These are phyloP conservation scores for Drosophila rhopaloa DNA, from an alignment of 1,140 invertebrate genomes.

Conservation along the genomic window DNA sequence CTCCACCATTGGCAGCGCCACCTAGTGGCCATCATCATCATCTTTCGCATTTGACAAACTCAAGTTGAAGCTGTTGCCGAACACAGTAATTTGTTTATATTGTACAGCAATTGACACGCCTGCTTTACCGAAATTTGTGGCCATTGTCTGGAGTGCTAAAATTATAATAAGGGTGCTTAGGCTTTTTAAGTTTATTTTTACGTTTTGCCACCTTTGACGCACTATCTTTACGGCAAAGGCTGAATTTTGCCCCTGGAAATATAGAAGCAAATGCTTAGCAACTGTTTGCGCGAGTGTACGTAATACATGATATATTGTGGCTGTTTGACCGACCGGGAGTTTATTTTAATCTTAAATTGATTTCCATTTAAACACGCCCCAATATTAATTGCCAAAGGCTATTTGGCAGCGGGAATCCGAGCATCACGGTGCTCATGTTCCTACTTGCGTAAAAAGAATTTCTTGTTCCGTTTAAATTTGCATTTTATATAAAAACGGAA, in stretches of 20 bases:
- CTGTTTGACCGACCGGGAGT: neutral
- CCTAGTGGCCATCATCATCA: slow-evolving; percentile 47
- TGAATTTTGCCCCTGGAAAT: slow-evolving; percentile 39
- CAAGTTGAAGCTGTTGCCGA: slow-evolving; percentile 18
- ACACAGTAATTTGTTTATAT: slow-evolving; percentile 72
- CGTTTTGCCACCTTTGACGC: slow-evolving; percentile 55
- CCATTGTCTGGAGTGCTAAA: slow-evolving; percentile 78
- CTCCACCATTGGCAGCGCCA: slow-evolving; percentile 23
- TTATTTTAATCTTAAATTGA: slow-evolving; percentile 47
- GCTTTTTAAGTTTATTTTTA: slow-evolving; percentile 41
- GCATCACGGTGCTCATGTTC: slow-evolving; percentile 33
- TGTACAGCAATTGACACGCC: slow-evolving; percentile 78
- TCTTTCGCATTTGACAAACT: slow-evolving; percentile 6
- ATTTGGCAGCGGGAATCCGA: slow-evolving; percentile 30
- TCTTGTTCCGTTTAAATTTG: slow-evolving; percentile 49
- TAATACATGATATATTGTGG: slow-evolving; percentile 12
- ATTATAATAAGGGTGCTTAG: slow-evolving; percentile 70
- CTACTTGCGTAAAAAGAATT: slow-evolving; percentile 55
- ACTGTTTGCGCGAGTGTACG: slow-evolving; percentile 4
- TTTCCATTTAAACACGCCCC: slow-evolving; percentile 18
- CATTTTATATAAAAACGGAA: slow-evolving; percentile 54
- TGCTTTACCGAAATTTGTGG: slow-evolving; percentile 70
- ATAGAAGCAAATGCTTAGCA: slow-evolving; percentile 17
- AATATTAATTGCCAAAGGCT: slow-evolving; percentile 34
- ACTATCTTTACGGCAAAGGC: slow-evolving; percentile 52